phyloP scores from a whole-genome alignment of 2,888 invertebrate species.

The Leucophenga montana region DNA sequence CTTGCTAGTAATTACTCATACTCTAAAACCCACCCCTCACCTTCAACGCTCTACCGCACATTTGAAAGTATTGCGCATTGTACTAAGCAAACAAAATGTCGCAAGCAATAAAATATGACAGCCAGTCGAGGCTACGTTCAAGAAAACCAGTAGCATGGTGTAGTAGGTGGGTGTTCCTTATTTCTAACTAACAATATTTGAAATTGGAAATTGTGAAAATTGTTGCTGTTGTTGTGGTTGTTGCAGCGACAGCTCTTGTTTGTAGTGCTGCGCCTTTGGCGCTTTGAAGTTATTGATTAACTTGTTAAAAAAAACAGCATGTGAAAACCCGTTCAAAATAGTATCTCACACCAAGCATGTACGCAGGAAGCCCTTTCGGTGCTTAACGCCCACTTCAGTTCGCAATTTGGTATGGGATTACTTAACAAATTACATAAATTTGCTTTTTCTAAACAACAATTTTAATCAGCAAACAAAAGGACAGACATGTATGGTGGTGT shows the following conservation, averaged over 20 bases:
- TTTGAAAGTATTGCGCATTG: constrained; percentile 18
- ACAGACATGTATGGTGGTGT: constrained; percentile 1
- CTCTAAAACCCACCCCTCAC: constrained; percentile 52
- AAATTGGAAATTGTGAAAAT: constrained; percentile 1
- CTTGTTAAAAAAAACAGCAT: not conserved
- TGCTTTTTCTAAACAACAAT: constrained; percentile 56
- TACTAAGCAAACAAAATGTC: constrained; percentile 4
- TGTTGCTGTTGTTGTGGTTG: too few species aligned
- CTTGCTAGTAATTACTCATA: constrained; percentile 38
- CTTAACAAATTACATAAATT: constrained; percentile 67
- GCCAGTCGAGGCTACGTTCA: not conserved
- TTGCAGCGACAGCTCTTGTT: too few species aligned
- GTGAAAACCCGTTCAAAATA: constrained; percentile 20
- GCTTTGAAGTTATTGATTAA: constrained; percentile 19
- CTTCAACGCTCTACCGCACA: constrained; percentile 41
- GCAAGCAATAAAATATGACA: constrained; percentile 13
- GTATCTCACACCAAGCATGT: constrained; percentile 29
- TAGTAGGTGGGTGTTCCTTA: not conserved
- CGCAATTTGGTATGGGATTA: constrained; percentile 42
- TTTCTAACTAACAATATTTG: not conserved
- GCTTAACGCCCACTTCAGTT: too few species aligned
- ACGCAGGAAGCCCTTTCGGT: constrained; percentile 18
- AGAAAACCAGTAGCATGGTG: not conserved
- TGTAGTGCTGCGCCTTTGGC: not conserved
- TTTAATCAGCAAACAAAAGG: constrained; percentile 44